Base-by-base conservation (phyloP, 2,113 vertebrate species). In the Catharus minimus region DNA sequence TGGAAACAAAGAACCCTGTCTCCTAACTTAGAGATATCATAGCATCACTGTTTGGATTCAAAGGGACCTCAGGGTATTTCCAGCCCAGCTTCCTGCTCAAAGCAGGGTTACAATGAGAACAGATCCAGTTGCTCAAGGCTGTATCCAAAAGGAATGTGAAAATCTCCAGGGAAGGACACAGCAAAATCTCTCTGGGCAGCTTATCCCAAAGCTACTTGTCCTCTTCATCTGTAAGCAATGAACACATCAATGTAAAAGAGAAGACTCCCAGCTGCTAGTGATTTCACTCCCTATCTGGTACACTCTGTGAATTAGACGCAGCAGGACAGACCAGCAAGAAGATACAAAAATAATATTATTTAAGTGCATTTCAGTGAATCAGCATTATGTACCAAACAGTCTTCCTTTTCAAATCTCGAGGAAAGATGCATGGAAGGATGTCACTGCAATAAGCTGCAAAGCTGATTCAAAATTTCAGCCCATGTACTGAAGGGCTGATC, bases 11-110 rank as follows among this genome's bases (percentile, higher is more conserved):
- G 10, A 36, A 7, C 44, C 15, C 36, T 46, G 57, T 22, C 13
- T 71, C 19, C 52, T 50, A 61, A 66, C 15, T 74, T 5, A 39
- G 6, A 14, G 7, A 23, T 46, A 52, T 4, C 0, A 0, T 0
- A 66, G 7, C 17, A 71, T 23, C 19, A 4, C 23, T 61, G n/a
- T 53, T 28, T 38, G 24, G 30, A 9, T 38, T 80, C 38, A 38
- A 77, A 80, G 30, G 3, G 24, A 57, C 24, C 12, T 66, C 15
- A 28, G 16, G 13, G 15, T 58, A 67, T n/a, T 82, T 79, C 53
- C 56, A 43, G 28, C 22, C 12, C 36, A 56, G 24, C 0, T 5
- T 82, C 21, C 16, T 39, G n/a, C 39, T 79, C 58, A 64, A 64
- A 72, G n/a, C 6, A 72, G 15, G n/a, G 12, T 60, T 49, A 41